Conservation (phyloP, 2,113 vertebrate species). For the Ptilonorhynchus violaceus region DNA sequence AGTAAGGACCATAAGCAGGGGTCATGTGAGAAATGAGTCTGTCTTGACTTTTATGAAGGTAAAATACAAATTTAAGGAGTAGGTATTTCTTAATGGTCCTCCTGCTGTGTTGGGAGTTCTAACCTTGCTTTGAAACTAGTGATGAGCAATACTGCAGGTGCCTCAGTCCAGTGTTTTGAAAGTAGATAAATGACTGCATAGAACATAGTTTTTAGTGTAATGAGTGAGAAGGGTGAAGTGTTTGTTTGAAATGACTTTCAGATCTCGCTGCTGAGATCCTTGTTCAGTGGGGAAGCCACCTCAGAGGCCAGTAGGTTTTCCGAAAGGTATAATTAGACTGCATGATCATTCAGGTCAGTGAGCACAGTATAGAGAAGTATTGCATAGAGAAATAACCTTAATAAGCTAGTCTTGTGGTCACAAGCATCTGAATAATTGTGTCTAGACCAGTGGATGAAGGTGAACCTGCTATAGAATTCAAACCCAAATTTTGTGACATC, state of each 20-base stretch:
- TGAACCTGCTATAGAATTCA: background rate
- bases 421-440: background rate
- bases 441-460: background rate
- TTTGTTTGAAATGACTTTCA: background rate
- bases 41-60: background rate
- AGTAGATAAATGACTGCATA: background rate
- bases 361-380: background rate
- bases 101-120: background rate
- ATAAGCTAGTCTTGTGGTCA: background rate
- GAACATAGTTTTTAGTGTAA: background rate
- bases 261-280: background rate
- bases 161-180: background rate
- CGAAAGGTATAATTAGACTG: slow-evolving; percentile 4
- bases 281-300: background rate
- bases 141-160: background rate
- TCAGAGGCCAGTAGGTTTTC: background rate
- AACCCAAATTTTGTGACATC: background rate
- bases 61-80: background rate
- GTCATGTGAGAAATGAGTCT: background rate
- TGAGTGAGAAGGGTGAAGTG: background rate
- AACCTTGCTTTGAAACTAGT: background rate
- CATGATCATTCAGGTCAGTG: background rate
- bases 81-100: background rate
- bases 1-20: background rate
- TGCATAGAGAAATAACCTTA: background rate